Conservation (phyloP, 2,888 invertebrate genomes). For the Cantharis rustica region DNA sequence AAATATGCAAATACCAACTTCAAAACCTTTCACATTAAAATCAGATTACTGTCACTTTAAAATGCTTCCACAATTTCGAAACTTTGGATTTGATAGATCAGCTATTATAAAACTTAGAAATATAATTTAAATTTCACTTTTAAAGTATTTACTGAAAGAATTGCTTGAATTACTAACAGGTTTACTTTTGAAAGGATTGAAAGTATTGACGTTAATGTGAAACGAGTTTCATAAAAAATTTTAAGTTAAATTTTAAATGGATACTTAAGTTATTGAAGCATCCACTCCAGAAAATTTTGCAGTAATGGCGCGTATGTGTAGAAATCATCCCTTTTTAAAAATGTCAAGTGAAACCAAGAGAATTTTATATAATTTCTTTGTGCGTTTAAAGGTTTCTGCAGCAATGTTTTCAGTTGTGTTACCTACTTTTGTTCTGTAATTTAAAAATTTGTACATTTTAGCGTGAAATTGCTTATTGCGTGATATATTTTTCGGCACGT, state of each 20-base stretch:
- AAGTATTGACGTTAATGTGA: neutral
- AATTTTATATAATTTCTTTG: neutral
- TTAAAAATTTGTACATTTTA: neutral
- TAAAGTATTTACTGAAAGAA: neutral
- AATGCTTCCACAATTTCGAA: neutral
- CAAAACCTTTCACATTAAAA: neutral
- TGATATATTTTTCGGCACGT: slow-evolving; percentile 11
- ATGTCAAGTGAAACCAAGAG: neutral
- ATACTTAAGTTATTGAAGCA: neutral
- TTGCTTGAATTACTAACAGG: neutral
- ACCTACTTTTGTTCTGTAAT: neutral
- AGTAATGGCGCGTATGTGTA: neutral
- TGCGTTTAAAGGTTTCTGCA: neutral
- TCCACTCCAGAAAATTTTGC: neutral
- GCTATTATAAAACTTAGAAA: neutral
- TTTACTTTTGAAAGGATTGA: neutral
- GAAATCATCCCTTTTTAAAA: neutral
- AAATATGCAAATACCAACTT: neutral
- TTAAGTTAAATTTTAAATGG: neutral
- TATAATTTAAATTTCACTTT: neutral
- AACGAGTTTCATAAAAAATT: neutral
- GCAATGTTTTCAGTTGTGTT: neutral
- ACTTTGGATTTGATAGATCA: neutral
- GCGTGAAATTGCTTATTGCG: neutral
- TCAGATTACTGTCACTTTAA: neutral